These are phyloP conservation scores for Siniperca chuatsi DNA, from an alignment of 2,113 vertebrate species.

Conservation along the genomic window DNA sequence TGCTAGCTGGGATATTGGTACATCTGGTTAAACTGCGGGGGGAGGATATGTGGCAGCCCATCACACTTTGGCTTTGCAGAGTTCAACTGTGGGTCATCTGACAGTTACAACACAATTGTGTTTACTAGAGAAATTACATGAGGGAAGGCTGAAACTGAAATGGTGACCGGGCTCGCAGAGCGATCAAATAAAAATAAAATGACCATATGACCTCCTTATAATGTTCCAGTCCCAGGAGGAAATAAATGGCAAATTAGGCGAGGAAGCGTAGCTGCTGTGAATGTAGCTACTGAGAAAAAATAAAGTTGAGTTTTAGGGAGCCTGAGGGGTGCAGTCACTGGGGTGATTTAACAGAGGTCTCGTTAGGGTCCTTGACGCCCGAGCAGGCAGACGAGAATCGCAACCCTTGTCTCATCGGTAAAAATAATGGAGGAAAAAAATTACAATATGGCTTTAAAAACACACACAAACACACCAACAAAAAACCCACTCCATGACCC, in stretches of 20 bases:
- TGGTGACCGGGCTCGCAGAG: neutral
- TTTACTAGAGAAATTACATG: conserved; percentile 49
- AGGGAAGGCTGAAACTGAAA: conserved; percentile 41
- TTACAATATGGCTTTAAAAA: conserved; percentile 70
- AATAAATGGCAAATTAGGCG: conserved; percentile 26
- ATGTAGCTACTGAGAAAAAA: conserved; percentile 7
- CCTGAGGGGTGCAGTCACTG: conserved; percentile 67
- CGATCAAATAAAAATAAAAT: conserved; percentile 38
- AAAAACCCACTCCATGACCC: conserved; percentile 33
- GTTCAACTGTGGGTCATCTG: conserved; percentile 70
- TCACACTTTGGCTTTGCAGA: conserved; percentile 65
- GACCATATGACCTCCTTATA: conserved; percentile 30
- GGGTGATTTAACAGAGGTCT: conserved; percentile 52
- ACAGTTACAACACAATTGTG: conserved; percentile 45
- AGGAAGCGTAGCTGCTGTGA: conserved; percentile 24
- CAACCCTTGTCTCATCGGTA: conserved; percentile 64
- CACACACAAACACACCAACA: conserved; percentile 53
- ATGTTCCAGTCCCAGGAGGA: conserved; percentile 53
- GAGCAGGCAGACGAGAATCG: conserved; percentile 55
- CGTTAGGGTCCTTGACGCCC: conserved; percentile 35
- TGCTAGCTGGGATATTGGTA: conserved; percentile 84
- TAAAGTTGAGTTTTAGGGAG: conserved; percentile 11
- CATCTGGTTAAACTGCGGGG: conserved; percentile 69
- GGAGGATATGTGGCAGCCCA: conserved; percentile 37
- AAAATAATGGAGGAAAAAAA: conserved; percentile 34